phyloP scores from a whole-genome alignment of 2,113 vertebrate species.

The Zosterops lateralis region DNA sequence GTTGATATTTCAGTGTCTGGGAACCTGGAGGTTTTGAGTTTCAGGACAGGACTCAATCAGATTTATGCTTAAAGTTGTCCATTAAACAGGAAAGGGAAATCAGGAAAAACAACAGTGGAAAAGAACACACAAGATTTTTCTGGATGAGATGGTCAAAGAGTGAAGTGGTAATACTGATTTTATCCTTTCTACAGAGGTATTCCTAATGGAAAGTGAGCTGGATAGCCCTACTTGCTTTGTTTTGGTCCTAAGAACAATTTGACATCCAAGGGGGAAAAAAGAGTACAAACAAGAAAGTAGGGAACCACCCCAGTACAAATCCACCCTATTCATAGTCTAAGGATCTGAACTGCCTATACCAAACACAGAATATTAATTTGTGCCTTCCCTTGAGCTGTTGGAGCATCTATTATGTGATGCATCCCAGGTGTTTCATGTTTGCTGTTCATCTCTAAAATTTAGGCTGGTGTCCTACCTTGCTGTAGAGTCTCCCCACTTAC shows the following conservation, averaged over 20 bases:
- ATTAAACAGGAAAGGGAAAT: not conserved
- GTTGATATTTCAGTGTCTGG: not conserved
- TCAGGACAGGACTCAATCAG: not conserved
- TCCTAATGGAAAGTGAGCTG: not conserved
- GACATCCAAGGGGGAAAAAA: not conserved
- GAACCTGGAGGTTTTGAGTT: not conserved
- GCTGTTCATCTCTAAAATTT: not conserved
- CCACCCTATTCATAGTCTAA: not conserved
- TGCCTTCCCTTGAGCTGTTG: not conserved
- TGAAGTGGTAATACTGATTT: not conserved
- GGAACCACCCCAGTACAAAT: not conserved
- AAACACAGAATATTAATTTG: no score
- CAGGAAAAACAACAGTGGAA: not conserved
- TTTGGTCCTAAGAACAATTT: not conserved
- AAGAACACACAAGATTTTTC: not conserved
- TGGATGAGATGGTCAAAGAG: not conserved
- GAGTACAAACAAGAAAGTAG: not conserved
- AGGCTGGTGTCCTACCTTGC: rapidly evolving
- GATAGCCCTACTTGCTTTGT: not conserved
- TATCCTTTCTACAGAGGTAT: not conserved
- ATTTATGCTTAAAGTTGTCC: not conserved
- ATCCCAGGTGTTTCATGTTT: not conserved
- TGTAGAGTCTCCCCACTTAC: rapidly evolving
- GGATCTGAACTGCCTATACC: not conserved
- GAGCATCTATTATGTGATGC: not conserved